Evolutionary conservation across 2,888 invertebrate species (phyloP).

Genomic region (Mythimna vitellina): DNA sequence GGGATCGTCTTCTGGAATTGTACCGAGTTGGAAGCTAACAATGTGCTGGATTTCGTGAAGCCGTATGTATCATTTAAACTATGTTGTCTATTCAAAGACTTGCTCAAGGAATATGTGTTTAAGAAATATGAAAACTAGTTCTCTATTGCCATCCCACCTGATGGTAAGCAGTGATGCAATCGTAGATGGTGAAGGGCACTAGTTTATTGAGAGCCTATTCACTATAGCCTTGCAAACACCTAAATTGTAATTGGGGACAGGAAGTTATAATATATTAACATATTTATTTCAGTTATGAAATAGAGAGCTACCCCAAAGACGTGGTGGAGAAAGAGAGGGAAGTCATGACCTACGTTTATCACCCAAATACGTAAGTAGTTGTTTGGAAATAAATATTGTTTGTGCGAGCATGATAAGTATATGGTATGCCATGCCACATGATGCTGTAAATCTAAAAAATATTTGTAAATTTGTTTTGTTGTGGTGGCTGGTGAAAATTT

Average conservation of each 20-base stretch:
- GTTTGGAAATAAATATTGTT: neutral
- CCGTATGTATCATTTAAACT: conserved; percentile 71
- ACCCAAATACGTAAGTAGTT: conserved; percentile 80
- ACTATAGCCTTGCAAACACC: too few relatives aligned
- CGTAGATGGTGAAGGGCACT: too few relatives aligned
- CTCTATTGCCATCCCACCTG: too few relatives aligned
- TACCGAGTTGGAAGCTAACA: conserved; percentile 94
- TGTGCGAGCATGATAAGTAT: neutral
- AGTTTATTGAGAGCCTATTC: too few relatives aligned
- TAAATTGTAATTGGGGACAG: too few relatives aligned
- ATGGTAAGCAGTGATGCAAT: too few relatives aligned
- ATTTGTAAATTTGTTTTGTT: too few relatives aligned
- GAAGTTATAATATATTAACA: too few relatives aligned
- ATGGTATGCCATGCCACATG: neutral
- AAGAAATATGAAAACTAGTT: neutral
- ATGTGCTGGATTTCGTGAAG: conserved; percentile 94
- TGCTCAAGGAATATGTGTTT: neutral
- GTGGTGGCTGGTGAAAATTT: too few relatives aligned
- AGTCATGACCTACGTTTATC: conserved; percentile 95
- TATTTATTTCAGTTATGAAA: conserved; percentile 80
- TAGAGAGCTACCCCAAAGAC: conserved; percentile 92
- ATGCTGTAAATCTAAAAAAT: too few relatives aligned
- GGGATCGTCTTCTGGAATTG: conserved; percentile 98
- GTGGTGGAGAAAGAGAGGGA: conserved; percentile 95
- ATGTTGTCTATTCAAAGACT: too few relatives aligned